Conservation (phyloP, 2,113 vertebrate genomes). For the Orthonyx spaldingii region DNA sequence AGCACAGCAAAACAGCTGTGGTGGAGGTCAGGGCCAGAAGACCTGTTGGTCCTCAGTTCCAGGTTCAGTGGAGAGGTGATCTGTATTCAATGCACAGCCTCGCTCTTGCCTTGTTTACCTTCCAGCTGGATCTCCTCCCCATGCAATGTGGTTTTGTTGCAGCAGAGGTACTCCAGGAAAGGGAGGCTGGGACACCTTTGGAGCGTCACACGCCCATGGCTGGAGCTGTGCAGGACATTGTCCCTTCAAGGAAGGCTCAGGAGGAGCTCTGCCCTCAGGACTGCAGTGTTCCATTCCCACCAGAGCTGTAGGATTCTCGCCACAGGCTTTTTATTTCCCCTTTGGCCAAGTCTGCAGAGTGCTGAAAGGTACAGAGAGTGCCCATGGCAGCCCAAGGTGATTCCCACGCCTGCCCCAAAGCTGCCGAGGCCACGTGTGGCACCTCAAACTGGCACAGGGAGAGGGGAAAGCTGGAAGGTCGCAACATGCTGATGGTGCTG, state of each 20-base stretch:
- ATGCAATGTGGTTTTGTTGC: neutral
- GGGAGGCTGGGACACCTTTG: neutral
- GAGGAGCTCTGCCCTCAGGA: neutral
- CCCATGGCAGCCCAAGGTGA: neutral
- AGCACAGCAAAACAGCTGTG: neutral
- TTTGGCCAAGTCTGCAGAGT: neutral
- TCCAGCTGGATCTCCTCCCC: neutral
- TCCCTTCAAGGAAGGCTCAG: neutral
- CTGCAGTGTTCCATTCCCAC: neutral
- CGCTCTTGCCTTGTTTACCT: neutral
- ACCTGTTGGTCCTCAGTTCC: neutral
- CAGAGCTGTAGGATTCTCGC: neutral
- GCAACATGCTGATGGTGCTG: neutral
- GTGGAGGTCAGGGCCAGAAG: neutral
- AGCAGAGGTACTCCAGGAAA: neutral
- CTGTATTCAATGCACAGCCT: neutral
- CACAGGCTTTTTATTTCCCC: neutral
- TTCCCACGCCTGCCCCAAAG: neutral
- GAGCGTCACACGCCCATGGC: accelerated
- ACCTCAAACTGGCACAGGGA: neutral
- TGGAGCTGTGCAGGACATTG: neutral
- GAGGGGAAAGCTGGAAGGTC: neutral
- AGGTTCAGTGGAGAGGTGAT: neutral
- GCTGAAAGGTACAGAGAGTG: neutral
- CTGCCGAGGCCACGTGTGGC: neutral